A percentile compares a stretch with the other conserved stretches of the same genome.
phyloP scores from a whole-genome alignment of 2,888 invertebrate species.

The Microplitis manilae region DNA sequence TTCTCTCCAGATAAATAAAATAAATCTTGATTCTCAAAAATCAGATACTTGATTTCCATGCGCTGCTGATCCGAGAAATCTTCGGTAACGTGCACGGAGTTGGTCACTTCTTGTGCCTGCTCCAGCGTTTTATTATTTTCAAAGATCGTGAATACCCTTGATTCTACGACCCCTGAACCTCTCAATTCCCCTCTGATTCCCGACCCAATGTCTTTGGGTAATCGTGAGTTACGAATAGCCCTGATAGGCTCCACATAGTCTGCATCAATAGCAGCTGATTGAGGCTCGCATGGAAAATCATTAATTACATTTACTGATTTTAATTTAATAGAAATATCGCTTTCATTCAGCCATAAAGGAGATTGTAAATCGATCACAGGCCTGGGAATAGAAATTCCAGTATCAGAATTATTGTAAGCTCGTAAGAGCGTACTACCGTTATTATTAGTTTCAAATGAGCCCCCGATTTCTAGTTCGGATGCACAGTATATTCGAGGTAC shows the following conservation, averaged over 20 bases:
- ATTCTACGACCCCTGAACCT: not conserved
- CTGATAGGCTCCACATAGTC: too few species aligned
- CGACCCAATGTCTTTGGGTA: not conserved
- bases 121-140: not conserved
- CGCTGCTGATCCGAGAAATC: not conserved
- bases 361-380: not conserved
- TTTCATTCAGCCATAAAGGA: not conserved
- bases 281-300: not conserved
- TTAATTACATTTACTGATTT: not conserved
- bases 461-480: not conserved
- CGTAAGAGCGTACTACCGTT: not conserved
- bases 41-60: not conserved
- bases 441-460: not conserved
- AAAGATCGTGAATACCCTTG: not conserved
- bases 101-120: not conserved
- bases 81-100: not conserved
- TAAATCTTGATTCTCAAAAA: not conserved
- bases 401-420: not conserved
- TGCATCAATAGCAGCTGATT: too few species aligned
- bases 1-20: not conserved
- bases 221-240: too few species aligned
- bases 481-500: not conserved
- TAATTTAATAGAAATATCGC: not conserved
- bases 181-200: not conserved
- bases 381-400: not conserved